phyloP scores from a whole-genome alignment of 2,113 vertebrate species.

The Zosterops hypoxanthus region DNA sequence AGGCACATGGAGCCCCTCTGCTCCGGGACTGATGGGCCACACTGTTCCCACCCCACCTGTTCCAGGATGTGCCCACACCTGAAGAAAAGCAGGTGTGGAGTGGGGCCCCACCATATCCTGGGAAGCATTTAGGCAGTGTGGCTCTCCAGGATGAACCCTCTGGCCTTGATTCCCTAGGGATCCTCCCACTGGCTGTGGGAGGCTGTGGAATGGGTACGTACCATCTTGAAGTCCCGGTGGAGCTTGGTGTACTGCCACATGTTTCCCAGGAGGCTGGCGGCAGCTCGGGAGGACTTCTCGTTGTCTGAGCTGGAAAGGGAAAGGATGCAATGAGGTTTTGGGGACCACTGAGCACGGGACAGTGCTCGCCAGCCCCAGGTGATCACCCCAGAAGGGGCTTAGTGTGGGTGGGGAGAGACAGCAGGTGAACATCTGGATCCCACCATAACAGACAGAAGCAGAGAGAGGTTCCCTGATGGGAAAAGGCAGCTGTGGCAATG shows the following conservation, averaged over 20 bases:
- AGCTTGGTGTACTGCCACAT: conserved; percentile 95
- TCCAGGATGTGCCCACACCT: neutral
- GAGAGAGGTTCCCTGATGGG: neutral
- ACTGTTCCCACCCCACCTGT: neutral
- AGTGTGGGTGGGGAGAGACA: rapidly evolving
- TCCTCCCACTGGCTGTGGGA: rapidly evolving
- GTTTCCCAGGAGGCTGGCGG: conserved; percentile 88
- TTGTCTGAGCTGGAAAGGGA: conserved; percentile 71
- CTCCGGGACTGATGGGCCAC: rapidly evolving
- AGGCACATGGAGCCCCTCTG: neutral
- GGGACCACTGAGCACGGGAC: rapidly evolving
- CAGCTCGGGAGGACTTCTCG: conserved; percentile 82
- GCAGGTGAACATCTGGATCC: neutral
- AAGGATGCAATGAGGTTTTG: neutral
- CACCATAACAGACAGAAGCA: neutral
- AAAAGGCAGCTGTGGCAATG: rapidly evolving
- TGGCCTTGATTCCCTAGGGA: neutral
- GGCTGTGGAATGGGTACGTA: conserved; percentile 32
- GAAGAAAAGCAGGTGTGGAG: rapidly evolving
- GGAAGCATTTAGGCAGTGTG: neutral
- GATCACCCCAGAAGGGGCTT: neutral
- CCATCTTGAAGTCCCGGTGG: conserved; percentile 84
- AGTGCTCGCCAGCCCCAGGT: neutral
- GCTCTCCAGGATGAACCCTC: neutral
- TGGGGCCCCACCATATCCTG: rapidly evolving